A percentile compares a stretch with the other conserved stretches of the same genome.
phyloP scores from a whole-genome alignment of 1,140 invertebrate genomes.

The Procambarus clarkii region DNA sequence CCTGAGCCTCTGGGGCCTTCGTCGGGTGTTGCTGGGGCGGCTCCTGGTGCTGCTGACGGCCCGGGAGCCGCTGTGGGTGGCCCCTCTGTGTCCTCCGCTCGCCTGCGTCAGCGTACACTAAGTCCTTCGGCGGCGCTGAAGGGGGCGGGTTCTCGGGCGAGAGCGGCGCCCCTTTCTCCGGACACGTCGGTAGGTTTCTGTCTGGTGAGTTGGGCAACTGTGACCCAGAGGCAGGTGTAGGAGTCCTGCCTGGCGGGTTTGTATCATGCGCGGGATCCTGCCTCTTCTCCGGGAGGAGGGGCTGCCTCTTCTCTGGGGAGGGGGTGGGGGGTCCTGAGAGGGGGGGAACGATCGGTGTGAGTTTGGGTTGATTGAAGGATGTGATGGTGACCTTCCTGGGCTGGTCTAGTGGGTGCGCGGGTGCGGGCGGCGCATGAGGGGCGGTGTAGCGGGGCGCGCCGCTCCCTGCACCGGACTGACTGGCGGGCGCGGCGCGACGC shows the following conservation, averaged over 20 bases:
- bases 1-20: background rate
- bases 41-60: background rate
- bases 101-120: conserved; percentile 55
- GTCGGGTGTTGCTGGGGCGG: background rate
- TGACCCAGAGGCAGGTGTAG: background rate
- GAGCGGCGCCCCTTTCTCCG: background rate
- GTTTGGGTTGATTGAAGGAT: conserved; percentile 58
- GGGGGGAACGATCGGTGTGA: conserved; percentile 30
- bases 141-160: conserved; percentile 24
- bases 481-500: conserved; percentile 7
- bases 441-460: conserved; percentile 28
- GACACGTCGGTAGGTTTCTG: background rate
- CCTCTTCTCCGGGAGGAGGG: background rate
- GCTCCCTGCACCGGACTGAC: background rate
- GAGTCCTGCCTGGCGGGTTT: background rate
- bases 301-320: background rate
- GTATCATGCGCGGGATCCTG: background rate
- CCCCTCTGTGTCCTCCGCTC: background rate
- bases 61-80: background rate
- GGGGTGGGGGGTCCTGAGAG: conserved; percentile 17
- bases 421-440: conserved; percentile 24
- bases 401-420: conserved; percentile 30
- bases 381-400: conserved; percentile 56
- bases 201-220: background rate
- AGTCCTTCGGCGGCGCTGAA: conserved; percentile 61